These are phyloP conservation scores for Ethmia dodecea DNA, from an alignment of 2,888 invertebrate species.

Conservation along the genomic window DNA sequence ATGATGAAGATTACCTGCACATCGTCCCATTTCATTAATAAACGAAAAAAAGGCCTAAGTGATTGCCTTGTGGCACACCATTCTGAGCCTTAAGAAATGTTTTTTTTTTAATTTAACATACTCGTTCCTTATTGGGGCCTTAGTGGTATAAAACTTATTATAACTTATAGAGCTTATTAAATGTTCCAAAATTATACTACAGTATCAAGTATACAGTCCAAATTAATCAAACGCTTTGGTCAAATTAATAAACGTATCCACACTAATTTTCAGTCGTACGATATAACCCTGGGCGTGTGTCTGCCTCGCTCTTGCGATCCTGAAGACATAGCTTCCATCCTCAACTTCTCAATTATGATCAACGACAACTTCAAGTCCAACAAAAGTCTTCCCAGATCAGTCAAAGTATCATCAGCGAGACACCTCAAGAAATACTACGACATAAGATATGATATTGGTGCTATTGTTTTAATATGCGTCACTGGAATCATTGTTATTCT, in stretches of 20 bases:
- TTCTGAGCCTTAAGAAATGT: too few species aligned
- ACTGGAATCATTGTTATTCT: conserved; percentile 42
- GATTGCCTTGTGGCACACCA: too few species aligned
- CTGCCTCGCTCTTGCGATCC: conserved; percentile 61
- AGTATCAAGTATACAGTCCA: too few species aligned
- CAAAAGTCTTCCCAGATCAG: conserved; percentile 46
- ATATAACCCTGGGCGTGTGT: conserved; percentile 61
- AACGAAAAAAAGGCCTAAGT: too few species aligned
- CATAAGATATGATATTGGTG: conserved; percentile 41
- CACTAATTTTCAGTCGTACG: conserved; percentile 47
- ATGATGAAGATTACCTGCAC: too few species aligned
- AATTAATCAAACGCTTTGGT: conserved; percentile 1
- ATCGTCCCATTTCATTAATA: too few species aligned
- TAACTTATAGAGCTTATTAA: too few species aligned
- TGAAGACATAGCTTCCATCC: conserved; percentile 57
- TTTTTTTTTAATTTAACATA: too few species aligned
- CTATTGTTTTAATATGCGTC: conserved; percentile 41
- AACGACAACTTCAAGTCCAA: conserved; percentile 57
- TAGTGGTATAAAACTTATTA: too few species aligned
- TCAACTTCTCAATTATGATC: conserved; percentile 67
- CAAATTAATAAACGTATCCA: background rate
- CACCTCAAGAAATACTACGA: conserved; percentile 40
- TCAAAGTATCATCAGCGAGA: conserved; percentile 43
- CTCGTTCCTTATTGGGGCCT: too few species aligned
- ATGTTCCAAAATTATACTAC: too few species aligned